Evolutionary conservation across 1,140 invertebrate genomes (phyloP).

Genomic region (roundworm (Caenorhabditis elegans)): WBcel235 BX284602.5:11187501-11188000

Average conservation of each 20-base stretch:
- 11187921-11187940: too few species aligned
- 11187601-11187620: conserved; percentile 83
- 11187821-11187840: conserved; percentile 39
- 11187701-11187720: too few species aligned
- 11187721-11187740: conserved; percentile 54
- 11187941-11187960: neutral
- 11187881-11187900: conserved; percentile 51
- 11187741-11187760: conserved; percentile 55
- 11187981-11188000: conserved; percentile 11
- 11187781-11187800: conserved; percentile 33
- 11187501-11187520: neutral
- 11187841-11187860: conserved; percentile 60
- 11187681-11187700: neutral
- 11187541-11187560: conserved; percentile 68
- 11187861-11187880: conserved; percentile 64
- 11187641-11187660: conserved; percentile 76
- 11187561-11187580: conserved; percentile 65
- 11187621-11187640: conserved; percentile 86
- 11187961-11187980: neutral
- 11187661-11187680: conserved; percentile 69
- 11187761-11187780: conserved; percentile 47
- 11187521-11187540: conserved; percentile 67
- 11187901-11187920: neutral
- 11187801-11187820: conserved; percentile 18
- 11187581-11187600: conserved; percentile 76